These are phyloP conservation scores for Agrenia bidenticulata DNA, from an alignment of 2,888 invertebrate species.

Conservation along the genomic window DNA sequence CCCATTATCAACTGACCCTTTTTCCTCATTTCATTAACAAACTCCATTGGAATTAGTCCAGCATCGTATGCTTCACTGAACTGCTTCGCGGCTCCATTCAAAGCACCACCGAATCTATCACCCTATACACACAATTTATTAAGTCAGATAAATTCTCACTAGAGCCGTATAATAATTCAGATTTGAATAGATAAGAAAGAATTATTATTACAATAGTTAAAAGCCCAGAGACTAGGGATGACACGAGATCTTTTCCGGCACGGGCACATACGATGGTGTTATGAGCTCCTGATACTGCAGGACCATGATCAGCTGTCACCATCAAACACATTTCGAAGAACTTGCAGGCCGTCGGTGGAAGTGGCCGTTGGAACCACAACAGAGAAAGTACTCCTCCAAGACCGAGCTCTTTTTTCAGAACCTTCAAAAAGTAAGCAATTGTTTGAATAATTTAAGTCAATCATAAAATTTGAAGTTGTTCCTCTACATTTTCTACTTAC, in stretches of 20 bases:
- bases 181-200: slow-evolving; percentile 85
- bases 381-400: slow-evolving; percentile 96
- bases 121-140: slow-evolving; percentile 67
- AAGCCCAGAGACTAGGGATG: slow-evolving; percentile 91
- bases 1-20: slow-evolving; percentile 99
- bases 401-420: slow-evolving; percentile 91
- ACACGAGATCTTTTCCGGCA: slow-evolving; percentile 95
- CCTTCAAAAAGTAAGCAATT: slow-evolving; percentile 55
- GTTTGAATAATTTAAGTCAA: slow-evolving; percentile 3
- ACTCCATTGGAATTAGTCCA: slow-evolving; percentile 93
- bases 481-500: slow-evolving; percentile 54
- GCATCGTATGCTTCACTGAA: slow-evolving; percentile 96
- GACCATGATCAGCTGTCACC: slow-evolving; percentile 98
- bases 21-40: slow-evolving; percentile 96
- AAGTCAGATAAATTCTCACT: too few species aligned
- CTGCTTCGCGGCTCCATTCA: slow-evolving; percentile 96
- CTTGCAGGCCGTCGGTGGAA: slow-evolving; percentile 90
- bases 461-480: too few species aligned
- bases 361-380: slow-evolving; percentile 96
- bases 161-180: too few species aligned
- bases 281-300: slow-evolving; percentile 97
- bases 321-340: slow-evolving; percentile 99
- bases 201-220: slow-evolving; percentile 92
- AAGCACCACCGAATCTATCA: slow-evolving; percentile 96
- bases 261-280: slow-evolving; percentile 97